Conservation (phyloP, 2,888 invertebrate genomes). For the Lasioglossum marginatum region DNA sequence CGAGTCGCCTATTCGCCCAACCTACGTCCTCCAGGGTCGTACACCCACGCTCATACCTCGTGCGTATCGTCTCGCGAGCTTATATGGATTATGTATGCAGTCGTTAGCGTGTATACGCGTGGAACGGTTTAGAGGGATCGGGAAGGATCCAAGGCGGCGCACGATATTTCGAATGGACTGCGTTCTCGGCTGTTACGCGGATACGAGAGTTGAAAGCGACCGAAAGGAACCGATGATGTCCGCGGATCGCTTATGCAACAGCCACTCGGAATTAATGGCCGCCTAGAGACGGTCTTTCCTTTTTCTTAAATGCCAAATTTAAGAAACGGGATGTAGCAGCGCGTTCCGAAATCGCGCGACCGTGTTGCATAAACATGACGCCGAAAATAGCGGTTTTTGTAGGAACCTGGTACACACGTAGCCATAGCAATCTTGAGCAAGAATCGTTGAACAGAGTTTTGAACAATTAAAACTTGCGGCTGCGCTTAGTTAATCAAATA, state of each 20-base stretch:
- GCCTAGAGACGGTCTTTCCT: background rate
- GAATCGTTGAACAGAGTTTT: background rate
- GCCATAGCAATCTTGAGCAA: background rate
- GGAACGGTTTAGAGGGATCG: conserved; percentile 48
- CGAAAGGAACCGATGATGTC: conserved; percentile 2
- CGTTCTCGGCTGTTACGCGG: background rate
- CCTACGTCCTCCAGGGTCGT: conserved; percentile 78
- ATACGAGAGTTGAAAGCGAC: background rate
- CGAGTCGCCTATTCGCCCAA: conserved; percentile 73
- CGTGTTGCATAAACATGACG: conserved; percentile 10
- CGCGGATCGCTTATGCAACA: conserved; percentile 21
- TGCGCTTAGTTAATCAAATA: background rate
- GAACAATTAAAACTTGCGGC: background rate
- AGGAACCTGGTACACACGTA: background rate
- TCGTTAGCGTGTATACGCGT: conserved; percentile 38
- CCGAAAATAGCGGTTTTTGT: conserved; percentile 3
- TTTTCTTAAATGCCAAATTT: background rate
- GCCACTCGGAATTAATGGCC: background rate
- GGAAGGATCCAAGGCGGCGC: conserved; percentile 24
- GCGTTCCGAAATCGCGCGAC: background rate
- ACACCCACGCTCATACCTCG: conserved; percentile 69
- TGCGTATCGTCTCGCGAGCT: conserved; percentile 54
- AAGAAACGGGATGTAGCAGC: background rate
- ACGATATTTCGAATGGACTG: conserved; percentile 18
- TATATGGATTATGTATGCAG: conserved; percentile 65